Evolutionary conservation across 2,797 vertebrate species (phyloP).

Genomic region (Peromyscus melanophrys): DNA sequence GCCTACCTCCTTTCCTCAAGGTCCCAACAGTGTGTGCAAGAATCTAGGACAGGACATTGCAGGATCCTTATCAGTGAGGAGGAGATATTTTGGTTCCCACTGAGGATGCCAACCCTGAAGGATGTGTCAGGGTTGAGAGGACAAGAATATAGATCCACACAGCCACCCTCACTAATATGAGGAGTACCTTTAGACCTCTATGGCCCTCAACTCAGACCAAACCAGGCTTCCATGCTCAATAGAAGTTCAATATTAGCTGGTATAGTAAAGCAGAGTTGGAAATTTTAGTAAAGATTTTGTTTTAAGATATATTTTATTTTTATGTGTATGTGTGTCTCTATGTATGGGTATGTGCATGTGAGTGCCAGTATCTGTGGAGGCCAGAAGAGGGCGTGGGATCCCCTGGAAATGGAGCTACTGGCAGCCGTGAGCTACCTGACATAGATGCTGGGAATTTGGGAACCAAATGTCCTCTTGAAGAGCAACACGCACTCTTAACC

Average conservation of each 20-base stretch:
- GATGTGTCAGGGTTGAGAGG: not conserved
- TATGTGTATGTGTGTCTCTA: not conserved
- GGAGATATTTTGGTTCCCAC: not conserved
- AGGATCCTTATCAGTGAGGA: not conserved
- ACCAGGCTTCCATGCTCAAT: not conserved
- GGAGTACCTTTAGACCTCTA: not conserved
- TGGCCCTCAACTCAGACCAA: not conserved
- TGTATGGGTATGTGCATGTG: not conserved
- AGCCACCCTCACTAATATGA: not conserved
- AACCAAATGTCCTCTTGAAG: not conserved
- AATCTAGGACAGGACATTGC: too few relatives aligned
- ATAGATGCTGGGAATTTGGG: not conserved
- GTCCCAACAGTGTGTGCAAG: accelerated
- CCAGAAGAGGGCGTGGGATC: not conserved
- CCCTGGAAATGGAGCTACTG: not conserved
- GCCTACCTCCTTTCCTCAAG: not conserved
- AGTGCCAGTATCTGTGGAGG: not conserved
- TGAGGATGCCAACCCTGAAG: not conserved
- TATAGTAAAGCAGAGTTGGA: not conserved
- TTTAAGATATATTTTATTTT: not conserved
- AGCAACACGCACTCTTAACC: not conserved
- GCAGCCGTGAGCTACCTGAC: not conserved
- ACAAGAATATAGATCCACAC: not conserved
- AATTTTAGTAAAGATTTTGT: not conserved
- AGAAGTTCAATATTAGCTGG: not conserved